Evolutionary conservation across 2,797 vertebrate species (phyloP), one percentile per base, ranked within the genome.

Genomic region (Periophthalmus magnuspinnatus): DNA sequence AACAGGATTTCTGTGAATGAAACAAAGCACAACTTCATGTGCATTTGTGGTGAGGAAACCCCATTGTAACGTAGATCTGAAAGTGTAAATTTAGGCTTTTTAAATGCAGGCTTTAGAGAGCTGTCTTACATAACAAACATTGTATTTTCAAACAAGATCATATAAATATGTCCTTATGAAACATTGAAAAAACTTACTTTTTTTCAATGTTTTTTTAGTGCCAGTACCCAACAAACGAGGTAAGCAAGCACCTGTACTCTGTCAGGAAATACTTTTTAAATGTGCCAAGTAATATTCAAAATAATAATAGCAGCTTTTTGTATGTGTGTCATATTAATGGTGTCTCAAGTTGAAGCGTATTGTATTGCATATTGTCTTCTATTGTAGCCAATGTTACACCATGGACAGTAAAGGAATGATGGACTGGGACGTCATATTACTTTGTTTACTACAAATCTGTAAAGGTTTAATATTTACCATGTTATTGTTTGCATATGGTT

Each of bases 191-290:
- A 82, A 81, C 84, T 75, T 77, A 74, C 84, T 91, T 81, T 28
- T 28, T 28, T 28, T 28, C 28, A 28, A 90, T 72, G 90, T 78
- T 90, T 86, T 88, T 93, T 83, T 93, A 94, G 93, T 93, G 89
- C 72, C 86, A 56, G 85, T 91, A 36, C 80, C 86, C 81, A 90
- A 77, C 86, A 93, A 84, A 78, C 92, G 89, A 94, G 93, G 93
- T 94, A 91, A 87, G 92, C 86, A 21, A 69, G 47, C 67, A 5
- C 71, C 52, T 74, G 72, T 84, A 21, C 63, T 75, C 34, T 67
- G 56, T 71, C 22, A 66, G 69, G 55, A 45, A 72, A 13, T 56
- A 2, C 54, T 28, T 16, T 21, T 5, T 28, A 56, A 56, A 56
- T 56, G 54, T 56, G 54, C 11, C 13, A 28, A 4, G 13, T 52